Evolutionary conservation across 2,797 vertebrate genomes (phyloP).

Genomic region (Phylloscopus collybita): DNA sequence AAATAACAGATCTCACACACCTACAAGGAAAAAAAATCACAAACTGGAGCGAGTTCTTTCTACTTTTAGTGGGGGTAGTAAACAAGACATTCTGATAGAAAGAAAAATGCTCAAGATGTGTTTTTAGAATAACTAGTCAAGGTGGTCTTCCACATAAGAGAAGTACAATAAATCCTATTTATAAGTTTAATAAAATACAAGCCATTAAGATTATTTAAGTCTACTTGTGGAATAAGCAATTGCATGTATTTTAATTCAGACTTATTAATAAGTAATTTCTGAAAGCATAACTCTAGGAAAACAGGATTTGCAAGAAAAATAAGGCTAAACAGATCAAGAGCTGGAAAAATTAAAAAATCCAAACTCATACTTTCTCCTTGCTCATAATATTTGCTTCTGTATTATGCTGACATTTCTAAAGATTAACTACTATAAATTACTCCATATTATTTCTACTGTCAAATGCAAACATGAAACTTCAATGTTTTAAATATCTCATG

Average conservation of each 20-base stretch:
- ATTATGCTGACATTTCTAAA: not conserved
- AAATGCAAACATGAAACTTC: not conserved
- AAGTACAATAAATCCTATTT: not conserved
- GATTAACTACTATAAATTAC: not conserved
- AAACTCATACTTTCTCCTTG: not conserved
- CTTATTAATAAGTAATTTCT: not conserved
- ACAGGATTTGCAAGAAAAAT: not conserved
- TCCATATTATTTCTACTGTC: not conserved
- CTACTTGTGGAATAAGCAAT: not conserved
- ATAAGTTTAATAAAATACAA: not conserved
- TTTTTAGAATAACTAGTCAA: not conserved
- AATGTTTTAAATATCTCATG: not conserved
- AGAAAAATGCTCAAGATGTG: not conserved
- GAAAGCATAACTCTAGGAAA: not conserved
- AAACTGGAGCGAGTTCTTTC: not conserved
- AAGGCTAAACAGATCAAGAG: not conserved
- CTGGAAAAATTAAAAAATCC: not conserved
- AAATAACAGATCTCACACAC: not conserved
- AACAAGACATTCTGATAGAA: not conserved
- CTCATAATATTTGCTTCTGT: not conserved
- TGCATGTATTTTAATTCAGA: not conserved
- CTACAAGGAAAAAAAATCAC: not conserved
- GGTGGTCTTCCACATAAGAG: not conserved
- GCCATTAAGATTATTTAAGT: not conserved
- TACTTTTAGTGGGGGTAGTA: not conserved